Evolutionary conservation across 2,888 invertebrate genomes (phyloP), one percentile per base, ranked within the genome.

Genomic region (Hyalella azteca): DNA sequence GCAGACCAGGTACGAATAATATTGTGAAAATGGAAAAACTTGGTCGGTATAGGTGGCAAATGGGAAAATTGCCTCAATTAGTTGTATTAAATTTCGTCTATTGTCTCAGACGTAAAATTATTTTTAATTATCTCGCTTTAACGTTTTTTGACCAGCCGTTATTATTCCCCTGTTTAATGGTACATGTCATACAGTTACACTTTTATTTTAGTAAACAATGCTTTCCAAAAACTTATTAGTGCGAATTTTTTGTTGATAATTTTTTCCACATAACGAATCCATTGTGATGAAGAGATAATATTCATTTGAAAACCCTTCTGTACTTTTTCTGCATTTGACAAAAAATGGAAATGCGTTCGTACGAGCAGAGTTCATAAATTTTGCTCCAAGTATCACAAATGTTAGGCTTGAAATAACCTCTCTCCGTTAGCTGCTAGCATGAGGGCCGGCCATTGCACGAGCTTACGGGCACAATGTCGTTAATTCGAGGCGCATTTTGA

Each of bases 401-500:
- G 26, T 54, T 45, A 9, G 5, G 26, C 26, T 11, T 26, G 54
- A 2, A 26, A 13, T 5, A 19, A 54, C 22, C 22, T 3, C 22
- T 26, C 29, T 54, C 26, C 54, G 29, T 54, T 54, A 26, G 4
- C 26, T 11, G 5, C 26, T 29, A 26, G 54, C 54, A 54, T 54
- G 22, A 15, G 11, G 29, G 26, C 19, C 3, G 54, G 5, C 29
- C 26, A 54, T 54, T 29, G 7, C 54, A 9, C 1, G 26, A 45
- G 39, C 66, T 36, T 66, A 66, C 13, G 66, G 36, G 2, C 36
- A n/a, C 36, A 36, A 36, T 9, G 13, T 66, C 66, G 66, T 66
- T 66, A 66, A 66, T 66, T 66, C 32, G 66, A 13, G 19, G 66
- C 36, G 66, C 66, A 66, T 66, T 66, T 66, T 66, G 66, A 66